Conservation (phyloP, 2,113 vertebrate species). For the Fulica atra region DNA sequence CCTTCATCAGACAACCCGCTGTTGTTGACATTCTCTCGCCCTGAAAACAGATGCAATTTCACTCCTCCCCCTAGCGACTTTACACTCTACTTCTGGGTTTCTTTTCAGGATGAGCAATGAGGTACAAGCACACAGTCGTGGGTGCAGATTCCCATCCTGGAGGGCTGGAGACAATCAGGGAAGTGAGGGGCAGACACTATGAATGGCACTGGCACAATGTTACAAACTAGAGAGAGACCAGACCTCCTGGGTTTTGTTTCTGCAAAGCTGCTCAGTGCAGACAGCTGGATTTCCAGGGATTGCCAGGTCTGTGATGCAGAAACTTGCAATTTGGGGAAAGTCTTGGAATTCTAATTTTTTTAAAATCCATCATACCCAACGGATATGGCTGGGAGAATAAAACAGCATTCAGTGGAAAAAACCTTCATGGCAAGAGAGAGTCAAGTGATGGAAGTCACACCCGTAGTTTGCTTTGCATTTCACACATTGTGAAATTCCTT, state of each 20-base stretch:
- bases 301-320: neutral
- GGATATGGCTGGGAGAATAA: neutral
- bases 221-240: neutral
- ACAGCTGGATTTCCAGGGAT: neutral
- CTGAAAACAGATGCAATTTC: neutral
- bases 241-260: neutral
- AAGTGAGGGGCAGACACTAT: neutral
- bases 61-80: no score
- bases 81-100: neutral
- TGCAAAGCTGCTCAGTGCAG: neutral
- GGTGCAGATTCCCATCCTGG: neutral
- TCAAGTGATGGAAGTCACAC: neutral
- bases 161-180: neutral
- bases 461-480: neutral
- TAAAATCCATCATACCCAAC: neutral
- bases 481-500: neutral
- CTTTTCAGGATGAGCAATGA: neutral
- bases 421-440: neutral
- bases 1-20: neutral
- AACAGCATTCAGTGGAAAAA: neutral
- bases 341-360: neutral
- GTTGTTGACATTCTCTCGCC: neutral
- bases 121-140: fast-evolving
- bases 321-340: neutral
- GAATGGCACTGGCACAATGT: neutral